Evolutionary conservation across 2,797 vertebrate genomes (phyloP), one percentile per base, ranked within the genome.

Genomic region (Thaleichthys pacificus): DNA sequence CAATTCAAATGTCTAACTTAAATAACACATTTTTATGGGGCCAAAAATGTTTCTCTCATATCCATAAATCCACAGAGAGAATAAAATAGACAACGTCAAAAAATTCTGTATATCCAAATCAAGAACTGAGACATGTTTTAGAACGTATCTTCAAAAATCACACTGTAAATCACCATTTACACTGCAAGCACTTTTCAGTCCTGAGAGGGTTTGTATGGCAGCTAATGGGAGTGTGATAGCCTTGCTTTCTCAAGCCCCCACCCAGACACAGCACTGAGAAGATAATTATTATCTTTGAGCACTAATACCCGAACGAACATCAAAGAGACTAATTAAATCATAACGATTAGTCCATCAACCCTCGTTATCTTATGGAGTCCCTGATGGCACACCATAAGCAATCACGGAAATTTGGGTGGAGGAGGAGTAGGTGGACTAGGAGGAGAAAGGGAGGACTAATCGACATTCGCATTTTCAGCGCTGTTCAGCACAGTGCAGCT

Each of bases 281-380:
- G 19, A 49, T 60, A 74, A 71, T 72, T 74, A 74, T 77, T 47
- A 63, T 77, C 21, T 74, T 15, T 56, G 42, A 49, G 68, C 38
- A 62, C 57, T 49, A 69, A 69, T 68, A 71, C 68, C 62, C 70
- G 62, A 28, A 61, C 49, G n/a, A 68, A 85, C 77, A 75, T 80
- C 77, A 81, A 79, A 85, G 77, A 65, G 3, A 57, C 62, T 38
- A 65, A 82, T 76, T 78, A 75, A 69, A 77, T 81, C 57, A 68
- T 70, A 49, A 61, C 61, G 58, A 75, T 73, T 72, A 74, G 61
- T 71, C 51, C 61, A 73, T 60, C 57, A 64, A 42, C 68, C 66
- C 57, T 63, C 35, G 71, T 76, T 76, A 71, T 69, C 69, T 68
- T 14, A 56, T 62, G 76, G 56, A 69, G 12, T 68, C 66, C 49